Evolutionary conservation across 2,888 invertebrate species (phyloP), one percentile per base, ranked within the genome.

Genomic region (Galerucella pusilla): DNA sequence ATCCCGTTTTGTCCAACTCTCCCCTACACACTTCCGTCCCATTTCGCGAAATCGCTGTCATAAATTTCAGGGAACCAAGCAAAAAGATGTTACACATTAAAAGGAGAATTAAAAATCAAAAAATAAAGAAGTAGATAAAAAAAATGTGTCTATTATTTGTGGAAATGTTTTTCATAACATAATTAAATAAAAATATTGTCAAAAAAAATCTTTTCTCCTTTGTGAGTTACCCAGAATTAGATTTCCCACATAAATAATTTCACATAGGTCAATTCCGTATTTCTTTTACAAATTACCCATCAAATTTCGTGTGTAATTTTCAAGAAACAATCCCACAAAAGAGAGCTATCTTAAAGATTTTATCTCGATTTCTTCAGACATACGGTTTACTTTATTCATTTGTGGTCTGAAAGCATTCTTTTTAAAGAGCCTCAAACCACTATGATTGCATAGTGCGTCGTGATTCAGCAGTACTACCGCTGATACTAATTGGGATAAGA

Each of bases 401-500:
- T 69, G 52, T 60, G 71, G 54, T 66, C 64, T 73, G 68, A 77
- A 70, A 78, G 75, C 78, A 57, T 66, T 65, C 75, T 71, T 68
- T 67, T 71, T 68, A 71, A 74, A 68, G 35, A 75, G 76, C 68
- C 68, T 71, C 74, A 73, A 68, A 73, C 75, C 73, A 68, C 63
- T 75, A 73, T 81, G 80, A 81, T 80, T 80, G 81, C 76, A 80
- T 77, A 67, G 78, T 77, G 75, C 12, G 14, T 49, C 78, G 80
- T 85, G 85, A 85, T 81, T 84, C 84, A 82, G 84, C 85, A 83
- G 74, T 81, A 83, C 83, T 82, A 79, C 77, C 78, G 76, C 75
- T 70, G 81, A 16, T 46, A 80, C 84, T 85, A 85, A 85, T 85
- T 85, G 84, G 83, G 80, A 82, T 77, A 78, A 82, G 80, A 83